Evolutionary conservation across 92 coral and sea anemone genomes (phyloP).

Genomic region (Scolanthus callimorphus): DNA sequence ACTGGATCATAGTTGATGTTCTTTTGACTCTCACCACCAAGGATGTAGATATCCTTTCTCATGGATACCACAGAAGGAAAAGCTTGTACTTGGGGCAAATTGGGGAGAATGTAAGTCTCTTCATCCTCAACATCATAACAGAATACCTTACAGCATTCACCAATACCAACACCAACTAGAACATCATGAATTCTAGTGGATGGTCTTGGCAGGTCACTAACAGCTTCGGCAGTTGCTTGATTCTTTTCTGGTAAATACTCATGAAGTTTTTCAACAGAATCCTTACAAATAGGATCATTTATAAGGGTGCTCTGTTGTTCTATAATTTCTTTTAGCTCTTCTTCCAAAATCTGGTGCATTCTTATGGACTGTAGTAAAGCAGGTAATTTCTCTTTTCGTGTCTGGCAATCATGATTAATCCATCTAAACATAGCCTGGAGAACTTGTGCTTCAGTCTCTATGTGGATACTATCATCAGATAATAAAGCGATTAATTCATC

Average conservation of each 20-base stretch:
- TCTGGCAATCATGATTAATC: slow-evolving; percentile 39
- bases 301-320: slow-evolving; percentile 30
- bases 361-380: slow-evolving; percentile 32
- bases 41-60: slow-evolving; percentile 56
- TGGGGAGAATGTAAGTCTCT: slow-evolving; percentile 41
- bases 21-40: slow-evolving; percentile 61
- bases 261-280: slow-evolving; percentile 3
- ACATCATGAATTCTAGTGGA: slow-evolving; percentile 53
- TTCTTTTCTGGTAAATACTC: not conserved
- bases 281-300: not conserved
- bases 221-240: not conserved
- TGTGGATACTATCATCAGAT: slow-evolving; percentile 47
- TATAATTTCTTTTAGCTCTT: slow-evolving; percentile 30
- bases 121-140: slow-evolving; percentile 69
- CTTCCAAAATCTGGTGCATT: slow-evolving; percentile 32
- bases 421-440: slow-evolving; percentile 62
- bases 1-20: slow-evolving; percentile 43
- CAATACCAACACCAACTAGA: slow-evolving; percentile 57
- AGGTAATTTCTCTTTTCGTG: slow-evolving; percentile 31
- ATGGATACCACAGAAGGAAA: slow-evolving; percentile 48
- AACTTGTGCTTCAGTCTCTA: slow-evolving; percentile 56
- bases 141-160: slow-evolving; percentile 51
- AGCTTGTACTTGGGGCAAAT: slow-evolving; percentile 44
- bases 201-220: slow-evolving; percentile 16
- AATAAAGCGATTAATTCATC: slow-evolving; percentile 30